Evolutionary conservation across 2,888 invertebrate genomes (phyloP), one percentile per base, ranked within the genome.

Genomic region (Sarcophaga variegata): DNA sequence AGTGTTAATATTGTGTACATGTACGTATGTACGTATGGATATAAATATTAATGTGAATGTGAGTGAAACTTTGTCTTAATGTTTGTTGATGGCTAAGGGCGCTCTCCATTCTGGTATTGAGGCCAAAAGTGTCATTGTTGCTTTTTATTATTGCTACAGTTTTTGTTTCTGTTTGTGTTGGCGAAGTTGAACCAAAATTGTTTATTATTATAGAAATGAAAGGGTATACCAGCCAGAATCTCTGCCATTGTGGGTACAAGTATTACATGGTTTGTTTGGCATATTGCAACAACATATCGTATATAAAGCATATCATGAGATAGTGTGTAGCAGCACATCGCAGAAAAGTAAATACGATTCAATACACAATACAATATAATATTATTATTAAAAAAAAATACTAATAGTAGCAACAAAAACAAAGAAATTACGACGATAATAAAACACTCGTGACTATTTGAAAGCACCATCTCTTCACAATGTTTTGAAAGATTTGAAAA

Each of bases 61-160:
- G 81, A 69, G 78, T 80, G 70, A 63, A 76, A 77, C 64, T 82
- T 83, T 80, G 72, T 25, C 77, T 66, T 76, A 62, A 72, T 79
- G 67, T 83, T 85, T 81, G 85, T 20, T 81, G 78, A 78, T 81
- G 88, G 88, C 87, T 81, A 74, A 49, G 76, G 87, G 87, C 85
- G 69, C 81, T 86, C 81, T 72, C 71, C 79, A 77, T 78, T 72
- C 77, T 80, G 78, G 80, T 83, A 87, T 86, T 85, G 81, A 83
- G 83, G 86, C 85, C 83, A 85, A 79, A 85, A 81, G 79, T 85
- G 82, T 88, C 88, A 82, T 85, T 88, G 86, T 86, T 88, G 75
- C 62, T 85, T 25, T 77, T 77, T 85, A 69, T 77, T 86, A 72
- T 76, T 77, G 67, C 75, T 70, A 60, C 60, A 81, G 85, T 81